Base-by-base conservation (phyloP, 2,797 vertebrate genomes). In the Aratinga solstitialis region DNA sequence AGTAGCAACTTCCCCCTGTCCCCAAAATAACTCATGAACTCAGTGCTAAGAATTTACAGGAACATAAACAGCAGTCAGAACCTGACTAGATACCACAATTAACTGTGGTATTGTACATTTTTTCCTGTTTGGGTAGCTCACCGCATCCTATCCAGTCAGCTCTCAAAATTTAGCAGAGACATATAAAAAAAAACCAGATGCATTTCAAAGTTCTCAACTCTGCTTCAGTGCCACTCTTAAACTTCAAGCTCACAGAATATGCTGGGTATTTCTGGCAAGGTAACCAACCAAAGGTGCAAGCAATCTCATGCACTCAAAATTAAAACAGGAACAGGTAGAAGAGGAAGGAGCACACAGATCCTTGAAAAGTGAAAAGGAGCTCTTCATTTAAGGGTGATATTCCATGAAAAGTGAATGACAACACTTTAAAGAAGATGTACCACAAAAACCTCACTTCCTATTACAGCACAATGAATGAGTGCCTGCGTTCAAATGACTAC, bases 171-270 rank as follows among this genome's bases (percentile, higher is more conserved):
- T 27, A 7, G 17, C 4, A 63, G 5, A n/a, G 56, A 58, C 9
- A 58, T 22, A 32, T 32, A 4, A 40, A 56, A 58, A 80, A 48
- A 2, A 0, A 54, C 23, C 5, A 24, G 2, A 3, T 2, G 0
- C 26, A 22, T 61, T 89, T 63, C 32, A 10, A n/a, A 88, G 54
- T 63, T 66, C 17, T 47, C 38, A 50, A 36, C 40, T 5, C 5
- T 71, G 8, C 43, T 78, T 69, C 42, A 40, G 5, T 23, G 13
- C 9, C 21, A 11, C 9, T 16, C 13, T 48, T 13, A 47, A 80
- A 65, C 7, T n/a, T 68, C 34, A 65, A 3, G 5, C 7, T 75
- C 54, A 85, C 24, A n/a, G 11, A 62, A 34, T 7, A 47, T 17
- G 22, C 2, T 42, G 6, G 17, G 2, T 85, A 58, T 65, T 83